These are phyloP conservation scores for Donacobius atricapilla DNA, from an alignment of 2,113 vertebrate genomes.

Conservation along the genomic window DNA sequence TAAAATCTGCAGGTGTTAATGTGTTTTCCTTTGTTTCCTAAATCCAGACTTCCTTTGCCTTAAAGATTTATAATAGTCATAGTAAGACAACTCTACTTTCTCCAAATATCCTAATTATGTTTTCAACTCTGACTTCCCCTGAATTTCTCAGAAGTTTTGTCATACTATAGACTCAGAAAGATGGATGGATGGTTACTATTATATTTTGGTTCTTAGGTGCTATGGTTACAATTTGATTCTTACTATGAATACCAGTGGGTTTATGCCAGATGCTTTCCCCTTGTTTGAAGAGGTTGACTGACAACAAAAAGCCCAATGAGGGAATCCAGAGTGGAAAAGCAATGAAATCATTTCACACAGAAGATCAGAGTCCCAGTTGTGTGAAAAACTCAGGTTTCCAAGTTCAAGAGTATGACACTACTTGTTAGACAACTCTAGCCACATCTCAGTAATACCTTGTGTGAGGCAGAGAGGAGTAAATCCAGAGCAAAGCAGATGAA, in stretches of 20 bases:
- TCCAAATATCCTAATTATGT: neutral
- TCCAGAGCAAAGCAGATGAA: neutral
- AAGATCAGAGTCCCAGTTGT: neutral
- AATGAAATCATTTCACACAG: neutral
- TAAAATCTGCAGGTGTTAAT: neutral
- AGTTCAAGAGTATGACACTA: neutral
- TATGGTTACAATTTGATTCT: neutral
- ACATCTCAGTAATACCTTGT: neutral
- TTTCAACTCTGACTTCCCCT: neutral
- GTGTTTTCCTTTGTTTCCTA: neutral
- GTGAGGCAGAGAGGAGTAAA: neutral
- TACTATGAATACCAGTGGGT: neutral
- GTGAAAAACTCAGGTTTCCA: neutral
- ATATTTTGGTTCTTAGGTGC: neutral
- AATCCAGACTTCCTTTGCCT: neutral
- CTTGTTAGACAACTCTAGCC: neutral
- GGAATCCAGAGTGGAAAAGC: neutral
- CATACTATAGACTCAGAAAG: neutral
- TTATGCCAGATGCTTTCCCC: neutral
- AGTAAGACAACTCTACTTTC: neutral
- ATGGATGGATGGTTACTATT: neutral
- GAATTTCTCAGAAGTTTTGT: neutral
- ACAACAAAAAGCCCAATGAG: neutral
- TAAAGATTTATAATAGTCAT: neutral
- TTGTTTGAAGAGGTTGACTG: neutral